Percentiles rank a stretch among this genome's conserved stretches.
Evolutionary conservation across 2,888 invertebrate genomes (phyloP).

Genomic region (Oxycera nigricornis): DNA sequence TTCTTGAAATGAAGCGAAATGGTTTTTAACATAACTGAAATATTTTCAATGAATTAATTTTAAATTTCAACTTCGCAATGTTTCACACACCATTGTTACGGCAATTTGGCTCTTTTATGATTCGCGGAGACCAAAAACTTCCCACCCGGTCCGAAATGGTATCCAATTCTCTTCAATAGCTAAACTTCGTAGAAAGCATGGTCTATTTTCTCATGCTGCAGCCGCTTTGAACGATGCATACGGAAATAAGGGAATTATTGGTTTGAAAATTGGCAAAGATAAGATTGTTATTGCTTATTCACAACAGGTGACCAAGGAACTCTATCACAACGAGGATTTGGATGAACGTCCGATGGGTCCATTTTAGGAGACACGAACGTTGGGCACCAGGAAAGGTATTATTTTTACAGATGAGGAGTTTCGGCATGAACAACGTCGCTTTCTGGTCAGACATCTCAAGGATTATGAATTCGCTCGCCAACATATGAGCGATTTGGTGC

Average conservation of each 20-base stretch:
- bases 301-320: slow-evolving; percentile 73
- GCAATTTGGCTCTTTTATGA: slow-evolving; percentile 71
- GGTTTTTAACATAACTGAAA: no score
- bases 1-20: no score
- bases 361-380: slow-evolving; percentile 79
- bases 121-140: slow-evolving; percentile 76
- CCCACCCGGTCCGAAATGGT: slow-evolving; percentile 84
- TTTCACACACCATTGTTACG: no score
- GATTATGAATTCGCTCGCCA: slow-evolving; percentile 83
- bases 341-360: slow-evolving; percentile 80
- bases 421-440: slow-evolving; percentile 80
- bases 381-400: slow-evolving; percentile 75
- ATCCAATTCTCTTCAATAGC: slow-evolving; percentile 72
- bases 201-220: slow-evolving; percentile 74
- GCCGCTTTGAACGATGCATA: slow-evolving; percentile 69
- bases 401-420: slow-evolving; percentile 73
- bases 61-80: no score
- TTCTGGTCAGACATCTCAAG: slow-evolving; percentile 76
- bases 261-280: slow-evolving; percentile 79
- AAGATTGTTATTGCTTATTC: slow-evolving; percentile 75
- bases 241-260: slow-evolving; percentile 67
- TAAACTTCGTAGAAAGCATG: slow-evolving; percentile 70
- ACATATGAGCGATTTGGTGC: slow-evolving; percentile 76
- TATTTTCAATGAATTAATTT: no score
- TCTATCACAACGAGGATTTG: slow-evolving; percentile 77